A percentile compares a stretch with the other conserved stretches of the same genome.
phyloP scores from a whole-genome alignment of 2,797 vertebrate genomes.

The Scleropages formosus region DNA sequence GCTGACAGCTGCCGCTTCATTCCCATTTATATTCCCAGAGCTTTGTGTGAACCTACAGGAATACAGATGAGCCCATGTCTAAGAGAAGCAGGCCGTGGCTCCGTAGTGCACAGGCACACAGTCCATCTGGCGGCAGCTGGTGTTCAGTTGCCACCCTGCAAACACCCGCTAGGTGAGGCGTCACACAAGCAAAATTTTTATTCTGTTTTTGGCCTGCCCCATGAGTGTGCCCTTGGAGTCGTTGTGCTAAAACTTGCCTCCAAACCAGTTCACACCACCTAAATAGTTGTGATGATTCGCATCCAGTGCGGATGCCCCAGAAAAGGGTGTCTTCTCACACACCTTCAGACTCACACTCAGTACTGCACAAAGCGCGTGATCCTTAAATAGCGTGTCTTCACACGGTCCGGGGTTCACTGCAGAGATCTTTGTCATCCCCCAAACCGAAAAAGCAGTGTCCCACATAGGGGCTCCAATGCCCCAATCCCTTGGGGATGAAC shows the following conservation, averaged over 20 bases:
- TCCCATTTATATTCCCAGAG: neutral
- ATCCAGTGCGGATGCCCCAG: neutral
- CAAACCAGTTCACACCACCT: neutral
- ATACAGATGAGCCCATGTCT: neutral
- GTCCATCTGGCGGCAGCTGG: neutral
- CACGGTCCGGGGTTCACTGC: no score
- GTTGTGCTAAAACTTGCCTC: constrained; percentile 11
- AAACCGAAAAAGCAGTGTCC: neutral
- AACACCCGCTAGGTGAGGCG: neutral
- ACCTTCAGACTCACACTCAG: neutral
- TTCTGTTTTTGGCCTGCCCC: neutral
- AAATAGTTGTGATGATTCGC: neutral
- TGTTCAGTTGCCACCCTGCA: neutral
- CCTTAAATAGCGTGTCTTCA: no score
- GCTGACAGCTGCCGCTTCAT: no score
- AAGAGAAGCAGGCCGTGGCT: neutral
- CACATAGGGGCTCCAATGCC: neutral
- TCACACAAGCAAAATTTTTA: neutral
- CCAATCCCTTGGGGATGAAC: neutral
- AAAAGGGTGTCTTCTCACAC: neutral
- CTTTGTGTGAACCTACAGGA: neutral
- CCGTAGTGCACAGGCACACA: neutral
- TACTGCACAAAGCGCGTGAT: neutral
- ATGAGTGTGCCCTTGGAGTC: constrained; percentile 4
- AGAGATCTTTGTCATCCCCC: no score